These are phyloP conservation scores for Corticium candelabrum DNA, from an alignment of 37 sponge, comb jelly and placozoan species.

Conservation along the genomic window DNA sequence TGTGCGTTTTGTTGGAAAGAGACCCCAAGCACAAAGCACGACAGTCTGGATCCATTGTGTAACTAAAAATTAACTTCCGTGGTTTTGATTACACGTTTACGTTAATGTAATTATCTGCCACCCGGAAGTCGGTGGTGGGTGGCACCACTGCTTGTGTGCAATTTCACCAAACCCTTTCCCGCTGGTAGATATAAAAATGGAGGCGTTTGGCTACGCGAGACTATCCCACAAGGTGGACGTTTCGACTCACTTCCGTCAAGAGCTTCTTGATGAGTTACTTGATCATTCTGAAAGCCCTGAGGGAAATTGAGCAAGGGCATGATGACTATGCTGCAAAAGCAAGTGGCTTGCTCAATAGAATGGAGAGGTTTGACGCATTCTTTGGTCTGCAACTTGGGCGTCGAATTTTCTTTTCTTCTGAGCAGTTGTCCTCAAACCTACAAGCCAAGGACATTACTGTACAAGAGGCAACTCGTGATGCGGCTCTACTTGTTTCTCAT, in stretches of 20 bases:
- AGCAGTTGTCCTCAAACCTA: conserved; percentile 45
- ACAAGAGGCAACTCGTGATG: conserved; percentile 36
- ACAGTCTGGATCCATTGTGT: too few species aligned
- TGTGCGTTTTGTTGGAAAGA: too few species aligned
- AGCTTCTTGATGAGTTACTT: conserved; percentile 31
- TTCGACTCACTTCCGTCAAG: conserved; percentile 22
- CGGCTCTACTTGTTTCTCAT: conserved; percentile 20
- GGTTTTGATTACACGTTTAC: too few species aligned
- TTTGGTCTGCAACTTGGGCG: conserved; percentile 37
- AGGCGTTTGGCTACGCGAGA: too few species aligned
- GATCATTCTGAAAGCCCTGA: conserved; percentile 21
- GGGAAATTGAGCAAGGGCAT: conserved; percentile 25
- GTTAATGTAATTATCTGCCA: too few species aligned
- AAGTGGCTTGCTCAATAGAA: conserved; percentile 18
- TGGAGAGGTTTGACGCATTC: conserved; percentile 46
- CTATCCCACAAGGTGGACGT: conserved; percentile 48
- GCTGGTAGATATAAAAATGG: too few species aligned
- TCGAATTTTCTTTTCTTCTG: conserved; percentile 35
- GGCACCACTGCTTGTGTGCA: too few species aligned
- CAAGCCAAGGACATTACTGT: conserved; percentile 47
- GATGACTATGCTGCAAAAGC: conserved; percentile 63
- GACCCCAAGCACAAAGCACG: too few species aligned
- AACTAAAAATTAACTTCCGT: too few species aligned
- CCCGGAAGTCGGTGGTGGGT: too few species aligned
- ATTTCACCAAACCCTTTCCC: too few species aligned